A percentile compares a stretch with the other conserved stretches of the same genome.
These are phyloP conservation scores for Labroides dimidiatus DNA, from an alignment of 2,797 vertebrate species.

Conservation along the genomic window DNA sequence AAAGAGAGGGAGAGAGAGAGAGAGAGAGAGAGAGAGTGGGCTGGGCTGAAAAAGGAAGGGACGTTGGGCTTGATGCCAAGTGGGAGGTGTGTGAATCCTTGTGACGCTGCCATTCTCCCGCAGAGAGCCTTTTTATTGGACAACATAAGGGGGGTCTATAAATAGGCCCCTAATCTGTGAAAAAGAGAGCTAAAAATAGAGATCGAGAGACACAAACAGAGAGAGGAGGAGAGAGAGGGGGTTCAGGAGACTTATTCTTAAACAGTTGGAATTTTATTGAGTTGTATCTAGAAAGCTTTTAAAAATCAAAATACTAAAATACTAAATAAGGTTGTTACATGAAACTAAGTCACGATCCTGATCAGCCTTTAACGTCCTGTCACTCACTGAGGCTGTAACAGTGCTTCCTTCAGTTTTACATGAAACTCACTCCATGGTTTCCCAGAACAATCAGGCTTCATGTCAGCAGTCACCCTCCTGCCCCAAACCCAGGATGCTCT, in stretches of 20 bases:
- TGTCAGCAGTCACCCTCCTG: not conserved
- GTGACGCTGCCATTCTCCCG: constrained; percentile 68
- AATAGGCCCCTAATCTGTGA: constrained; percentile 83
- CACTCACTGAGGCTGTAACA: not conserved
- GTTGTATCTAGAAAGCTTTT: constrained; percentile 23
- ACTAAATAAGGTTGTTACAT: not conserved
- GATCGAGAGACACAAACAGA: constrained; percentile 51
- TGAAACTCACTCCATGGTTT: not conserved
- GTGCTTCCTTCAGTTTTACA: too few species aligned
- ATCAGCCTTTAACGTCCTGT: not conserved
- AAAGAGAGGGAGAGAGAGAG: not conserved
- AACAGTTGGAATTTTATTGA: constrained; percentile 35
- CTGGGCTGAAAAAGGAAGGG: constrained; percentile 9
- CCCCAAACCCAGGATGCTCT: not conserved
- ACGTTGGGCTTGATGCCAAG: constrained; percentile 54
- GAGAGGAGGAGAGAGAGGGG: constrained; percentile 17
- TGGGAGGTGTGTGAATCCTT: constrained; percentile 72
- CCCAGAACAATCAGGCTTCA: not conserved
- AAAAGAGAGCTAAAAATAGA: constrained; percentile 82
- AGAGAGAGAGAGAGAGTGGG: constrained; percentile 23
- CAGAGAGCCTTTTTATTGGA: constrained; percentile 77
- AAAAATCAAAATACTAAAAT: constrained; percentile 14
- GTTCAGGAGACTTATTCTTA: constrained; percentile 32
- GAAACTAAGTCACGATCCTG: not conserved
- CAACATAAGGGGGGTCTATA: constrained; percentile 76